These are phyloP conservation scores for Micrasema minimum DNA, from an alignment of 1,140 invertebrate genomes.

Conservation along the genomic window DNA sequence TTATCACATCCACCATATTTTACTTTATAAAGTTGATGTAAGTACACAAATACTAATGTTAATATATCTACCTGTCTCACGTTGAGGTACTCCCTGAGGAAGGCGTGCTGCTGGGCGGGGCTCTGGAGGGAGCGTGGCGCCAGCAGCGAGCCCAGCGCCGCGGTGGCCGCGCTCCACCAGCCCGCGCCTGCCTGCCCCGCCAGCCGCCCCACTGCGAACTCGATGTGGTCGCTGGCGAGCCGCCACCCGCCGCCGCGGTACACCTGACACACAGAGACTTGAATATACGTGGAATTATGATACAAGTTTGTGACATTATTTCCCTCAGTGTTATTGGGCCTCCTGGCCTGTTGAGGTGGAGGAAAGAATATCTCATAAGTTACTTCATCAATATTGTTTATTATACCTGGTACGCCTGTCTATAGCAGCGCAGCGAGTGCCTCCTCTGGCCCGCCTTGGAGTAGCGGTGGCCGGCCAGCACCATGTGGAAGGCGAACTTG, in stretches of 20 bases:
- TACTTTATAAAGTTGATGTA: too few species aligned
- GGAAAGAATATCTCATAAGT: conserved; percentile 30
- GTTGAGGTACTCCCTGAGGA: conserved; percentile 89
- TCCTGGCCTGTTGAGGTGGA: too few species aligned
- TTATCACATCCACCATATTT: too few species aligned
- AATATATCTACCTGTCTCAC: conserved; percentile 82
- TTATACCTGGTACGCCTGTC: conserved; percentile 87
- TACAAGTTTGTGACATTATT: too few species aligned
- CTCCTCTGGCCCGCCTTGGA: conserved; percentile 91
- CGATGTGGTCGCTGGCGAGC: conserved; percentile 93
- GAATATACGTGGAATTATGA: too few species aligned
- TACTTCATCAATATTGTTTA: background rate
- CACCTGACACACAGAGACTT: conserved; percentile 69
- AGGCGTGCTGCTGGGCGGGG: conserved; percentile 82
- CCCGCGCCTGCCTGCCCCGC: conserved; percentile 84
- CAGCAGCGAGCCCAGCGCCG: conserved; percentile 83
- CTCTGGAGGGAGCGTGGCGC: conserved; percentile 80
- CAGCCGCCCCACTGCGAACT: conserved; percentile 91
- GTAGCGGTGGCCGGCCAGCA: conserved; percentile 92
- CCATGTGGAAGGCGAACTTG: conserved; percentile 98
- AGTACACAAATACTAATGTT: too few species aligned
- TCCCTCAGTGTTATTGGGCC: too few species aligned
- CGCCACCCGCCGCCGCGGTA: conserved; percentile 87
- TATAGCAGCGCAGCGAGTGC: conserved; percentile 91
- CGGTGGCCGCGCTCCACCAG: conserved; percentile 77